Evolutionary conservation across 1,140 invertebrate genomes (phyloP), one percentile per base, ranked within the genome.

Genomic region (Drosophila mojavensis): DNA sequence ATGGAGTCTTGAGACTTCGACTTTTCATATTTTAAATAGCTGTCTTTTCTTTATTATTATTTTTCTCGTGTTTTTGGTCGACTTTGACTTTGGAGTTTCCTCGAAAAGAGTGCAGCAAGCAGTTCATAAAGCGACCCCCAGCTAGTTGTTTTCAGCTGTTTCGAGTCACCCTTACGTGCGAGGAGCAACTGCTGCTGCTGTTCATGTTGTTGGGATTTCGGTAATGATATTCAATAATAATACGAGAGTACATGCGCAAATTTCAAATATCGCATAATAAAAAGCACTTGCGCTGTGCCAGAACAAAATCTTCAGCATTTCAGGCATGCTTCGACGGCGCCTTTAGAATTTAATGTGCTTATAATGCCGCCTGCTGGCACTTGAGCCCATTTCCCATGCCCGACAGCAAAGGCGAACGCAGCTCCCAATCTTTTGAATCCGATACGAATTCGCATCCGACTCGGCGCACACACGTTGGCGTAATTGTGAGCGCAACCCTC

Each of bases 341-440:
- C 84, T 89, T 90, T 74, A 73, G 84, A 89, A 89, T 88, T 90
- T 88, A 89, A 89, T 90, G 84, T 89, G 84, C 84, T 89, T 89
- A 90, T 89, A 89, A 89, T 89, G 81, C 84, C 84, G 84, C 85
- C 85, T 78, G 84, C 84, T 89, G 85, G 62, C 85, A 89, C 84
- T 84, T 74, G 45, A 72, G 72, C 68, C 56, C 78, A 82, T 65
- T 30, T 45, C 43, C 63, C 74, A 47, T 45, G 28, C 26, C 56
- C 43, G 55, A 45, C 45, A 20, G n/a, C 15, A 50, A 47, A 15
- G 43, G 43, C 64, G 48, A 4, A 6, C 20, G 4, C 10, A 10
- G 10, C 20, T 45, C 20, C 28, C 59, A 55, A 59, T 63, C 50
- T 58, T 33, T 58, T 33, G 41, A 66, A 70, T 68, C 55, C 55